Percentiles rank a stretch among this genome's conserved stretches.
These are phyloP conservation scores for Hyles lineata DNA, from an alignment of 2,888 invertebrate species.

Conservation along the genomic window DNA sequence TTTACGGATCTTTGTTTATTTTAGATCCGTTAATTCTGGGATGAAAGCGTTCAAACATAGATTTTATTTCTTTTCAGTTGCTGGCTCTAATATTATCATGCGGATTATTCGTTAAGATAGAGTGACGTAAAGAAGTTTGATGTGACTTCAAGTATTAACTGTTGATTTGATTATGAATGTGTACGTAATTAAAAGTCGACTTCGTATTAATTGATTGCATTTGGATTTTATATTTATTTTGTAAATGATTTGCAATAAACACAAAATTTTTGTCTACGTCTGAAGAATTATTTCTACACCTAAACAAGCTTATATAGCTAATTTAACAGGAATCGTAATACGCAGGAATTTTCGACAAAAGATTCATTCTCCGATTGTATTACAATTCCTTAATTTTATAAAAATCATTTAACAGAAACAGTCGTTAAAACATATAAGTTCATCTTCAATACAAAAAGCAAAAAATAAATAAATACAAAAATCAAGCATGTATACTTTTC, in stretches of 20 bases:
- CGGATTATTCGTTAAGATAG: conserved; percentile 93
- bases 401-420: not conserved
- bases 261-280: conserved; percentile 10
- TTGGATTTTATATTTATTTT: conserved; percentile 32
- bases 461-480: not conserved
- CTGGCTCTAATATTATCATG: conserved; percentile 94
- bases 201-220: conserved; percentile 23
- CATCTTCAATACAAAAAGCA: not conserved
- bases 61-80: conserved; percentile 85
- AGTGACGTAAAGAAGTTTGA: conserved; percentile 70
- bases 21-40: too few species aligned
- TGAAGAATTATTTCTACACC: not conserved
- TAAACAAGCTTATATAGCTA: too few species aligned
- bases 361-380: too few species aligned
- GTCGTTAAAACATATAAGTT: not conserved
- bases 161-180: conserved; percentile 40
- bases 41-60: too few species aligned
- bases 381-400: not conserved
- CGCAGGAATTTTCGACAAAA: too few species aligned
- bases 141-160: conserved; percentile 36
- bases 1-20: not conserved
- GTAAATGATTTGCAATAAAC: conserved; percentile 38
- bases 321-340: too few species aligned
- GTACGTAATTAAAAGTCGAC: conserved; percentile 39
- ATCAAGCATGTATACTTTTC: not conserved